phyloP scores from a whole-genome alignment of 2,888 invertebrate genomes.

The Drosophila kuntzei region DNA sequence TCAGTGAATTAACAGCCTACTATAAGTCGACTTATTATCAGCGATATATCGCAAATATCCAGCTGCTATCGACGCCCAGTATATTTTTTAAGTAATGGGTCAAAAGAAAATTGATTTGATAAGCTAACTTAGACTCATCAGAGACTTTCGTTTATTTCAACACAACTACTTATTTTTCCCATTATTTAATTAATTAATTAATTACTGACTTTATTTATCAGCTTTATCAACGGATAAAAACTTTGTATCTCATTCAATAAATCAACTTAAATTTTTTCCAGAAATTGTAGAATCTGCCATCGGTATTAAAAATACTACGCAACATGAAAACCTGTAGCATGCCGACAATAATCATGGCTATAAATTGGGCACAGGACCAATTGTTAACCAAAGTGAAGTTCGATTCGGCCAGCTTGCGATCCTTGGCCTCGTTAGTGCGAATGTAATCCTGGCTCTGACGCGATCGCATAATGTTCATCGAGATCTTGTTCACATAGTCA shows the following conservation, averaged over 20 bases:
- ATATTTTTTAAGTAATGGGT: too few relatives aligned
- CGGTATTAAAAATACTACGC: conserved; percentile 90
- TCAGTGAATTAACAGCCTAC: too few relatives aligned
- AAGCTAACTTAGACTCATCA: too few relatives aligned
- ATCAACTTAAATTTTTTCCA: conserved; percentile 69
- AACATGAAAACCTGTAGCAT: conserved; percentile 91
- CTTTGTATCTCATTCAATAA: too few relatives aligned
- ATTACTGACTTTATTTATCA: not conserved
- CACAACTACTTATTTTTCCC: too few relatives aligned
- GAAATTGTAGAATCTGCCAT: conserved; percentile 81
- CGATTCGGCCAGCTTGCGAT: conserved; percentile 92
- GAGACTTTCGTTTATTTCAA: too few relatives aligned
- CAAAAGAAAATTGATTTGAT: too few relatives aligned
- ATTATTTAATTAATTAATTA: too few relatives aligned
- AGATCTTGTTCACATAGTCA: conserved; percentile 88
- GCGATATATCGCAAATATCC: too few relatives aligned
- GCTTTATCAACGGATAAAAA: not conserved
- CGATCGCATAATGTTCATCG: conserved; percentile 87
- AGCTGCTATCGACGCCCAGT: too few relatives aligned
- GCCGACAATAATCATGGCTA: conserved; percentile 90
- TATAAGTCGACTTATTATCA: too few relatives aligned
- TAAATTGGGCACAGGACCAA: conserved; percentile 91
- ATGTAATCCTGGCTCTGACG: conserved; percentile 90
- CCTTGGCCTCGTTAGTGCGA: conserved; percentile 91
- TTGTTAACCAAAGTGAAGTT: conserved; percentile 92